Percentiles rank a stretch among this genome's conserved stretches.
phyloP scores from a whole-genome alignment of 2,797 vertebrate genomes.

The Scyliorhinus canicula region DNA sequence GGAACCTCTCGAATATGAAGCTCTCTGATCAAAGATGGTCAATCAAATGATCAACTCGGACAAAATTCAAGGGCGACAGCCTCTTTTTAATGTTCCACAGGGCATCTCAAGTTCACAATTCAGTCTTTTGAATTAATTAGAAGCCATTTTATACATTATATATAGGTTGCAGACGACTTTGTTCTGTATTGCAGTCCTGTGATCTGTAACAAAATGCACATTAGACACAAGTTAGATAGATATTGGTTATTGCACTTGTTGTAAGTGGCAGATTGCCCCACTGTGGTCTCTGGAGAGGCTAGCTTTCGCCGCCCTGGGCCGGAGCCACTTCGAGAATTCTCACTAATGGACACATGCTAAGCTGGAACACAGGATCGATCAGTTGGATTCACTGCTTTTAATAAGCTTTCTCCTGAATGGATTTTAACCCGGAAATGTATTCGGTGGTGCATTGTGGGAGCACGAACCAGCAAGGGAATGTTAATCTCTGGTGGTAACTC shows the following conservation, averaged over 20 bases:
- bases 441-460: too few species aligned
- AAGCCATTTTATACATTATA: neutral
- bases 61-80: neutral
- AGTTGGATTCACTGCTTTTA: neutral
- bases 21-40: neutral
- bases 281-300: neutral
- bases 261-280: neutral
- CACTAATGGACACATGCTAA: neutral
- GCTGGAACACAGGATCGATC: neutral
- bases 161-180: neutral
- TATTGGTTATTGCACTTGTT: neutral
- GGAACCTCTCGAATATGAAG: neutral
- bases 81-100: neutral
- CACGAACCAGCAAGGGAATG: too few species aligned
- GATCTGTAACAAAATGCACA: constrained; percentile 2
- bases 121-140: neutral
- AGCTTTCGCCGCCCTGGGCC: too few species aligned
- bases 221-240: neutral
- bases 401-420: neutral
- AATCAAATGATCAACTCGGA: neutral
- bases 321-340: too few species aligned
- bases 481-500: too few species aligned
- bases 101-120: neutral
- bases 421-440: too few species aligned
- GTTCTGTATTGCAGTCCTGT: neutral